phyloP scores from a whole-genome alignment of 2,888 invertebrate species.

The Zygaena filipendulae region DNA sequence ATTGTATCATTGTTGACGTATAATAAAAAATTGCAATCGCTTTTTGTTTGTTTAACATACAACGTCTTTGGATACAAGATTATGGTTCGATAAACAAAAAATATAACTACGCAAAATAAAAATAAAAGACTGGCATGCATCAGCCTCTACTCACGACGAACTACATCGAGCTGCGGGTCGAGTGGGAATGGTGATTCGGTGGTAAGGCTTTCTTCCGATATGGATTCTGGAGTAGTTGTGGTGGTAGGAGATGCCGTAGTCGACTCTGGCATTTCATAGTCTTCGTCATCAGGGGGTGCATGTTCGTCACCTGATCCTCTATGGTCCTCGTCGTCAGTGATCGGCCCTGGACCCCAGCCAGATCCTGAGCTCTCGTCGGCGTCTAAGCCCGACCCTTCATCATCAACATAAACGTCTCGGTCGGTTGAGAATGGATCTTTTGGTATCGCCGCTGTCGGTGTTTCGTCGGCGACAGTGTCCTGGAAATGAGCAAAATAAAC shows the following conservation, averaged over 20 bases:
- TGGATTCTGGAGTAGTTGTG: constrained; percentile 17
- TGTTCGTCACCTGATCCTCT: constrained; percentile 53
- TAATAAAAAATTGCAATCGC: too few relatives aligned
- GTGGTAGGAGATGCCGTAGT: constrained; percentile 21
- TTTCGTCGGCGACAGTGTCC: constrained; percentile 39
- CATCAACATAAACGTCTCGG: constrained; percentile 80
- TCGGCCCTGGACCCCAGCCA: constrained; percentile 75
- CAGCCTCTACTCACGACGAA: constrained; percentile 65
- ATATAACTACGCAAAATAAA: constrained; percentile 25
- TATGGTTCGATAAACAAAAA: too few relatives aligned
- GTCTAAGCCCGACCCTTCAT: constrained; percentile 79
- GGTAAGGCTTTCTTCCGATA: constrained; percentile 9
- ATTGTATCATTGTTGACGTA: too few relatives aligned
- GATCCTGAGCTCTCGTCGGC: constrained; percentile 88
- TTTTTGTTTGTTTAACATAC: too few relatives aligned
- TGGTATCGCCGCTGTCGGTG: constrained; percentile 40
- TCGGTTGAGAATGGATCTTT: constrained; percentile 54
- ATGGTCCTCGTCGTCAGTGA: constrained; percentile 82
- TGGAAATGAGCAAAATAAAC: constrained; percentile 36
- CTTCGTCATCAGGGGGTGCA: constrained; percentile 54
- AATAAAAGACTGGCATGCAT: constrained; percentile 54
- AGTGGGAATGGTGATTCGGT: constrained; percentile 29
- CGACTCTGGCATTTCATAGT: constrained; percentile 27
- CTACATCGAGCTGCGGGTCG: constrained; percentile 40
- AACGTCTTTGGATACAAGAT: too few relatives aligned